Evolutionary conservation across 1,140 invertebrate genomes (phyloP), one percentile per base, ranked within the genome.

Genomic region (Aethina tumida): DNA sequence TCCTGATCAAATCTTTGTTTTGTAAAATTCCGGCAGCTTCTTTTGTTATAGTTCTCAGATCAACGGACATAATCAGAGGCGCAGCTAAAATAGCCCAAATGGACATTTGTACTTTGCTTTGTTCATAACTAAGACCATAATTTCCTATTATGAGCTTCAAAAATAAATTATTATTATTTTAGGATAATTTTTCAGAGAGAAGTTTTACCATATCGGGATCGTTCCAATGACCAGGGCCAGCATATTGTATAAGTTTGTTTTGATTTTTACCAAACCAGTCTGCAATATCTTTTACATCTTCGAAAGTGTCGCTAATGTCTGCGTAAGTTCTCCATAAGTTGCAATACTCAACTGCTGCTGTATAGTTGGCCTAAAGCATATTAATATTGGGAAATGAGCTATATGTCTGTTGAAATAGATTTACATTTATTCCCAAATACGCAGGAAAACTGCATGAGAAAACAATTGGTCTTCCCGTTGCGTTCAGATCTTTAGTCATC

Each of bases 391-490:
- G n/a, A n/a, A n/a, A n/a, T n/a, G n/a, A n/a, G n/a, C n/a, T n/a
- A n/a, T n/a, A n/a, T n/a, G n/a, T n/a, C n/a, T n/a, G n/a, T n/a
- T n/a, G 15, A 12, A 17, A 5, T 20, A 14, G 5, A 40, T 13
- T 35, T 45, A 49, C 47, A 2, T 41, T 16, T n/a, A 40, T 12
- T 25, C 71, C 65, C 58, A 75, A 68, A 63, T 87, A 87, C 9
- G 73, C 78, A 0, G 88, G 88, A 82, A 85, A 91, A 50, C 81
- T 84, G 63, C 88, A 92, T 1, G 84, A 86, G 56, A 85, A 93
- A 0, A 88, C 67, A 55, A 92, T 91, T 0, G 79, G 76, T 21
- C 84, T 67, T 14, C 83, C 82, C 10, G 85, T 88, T 36, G 68
- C 53, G 54, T 90, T 90, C 26, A 92, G 59, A 39, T 71, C 70